Conservation (phyloP, 1,140 invertebrate genomes). For the Wiebesia pumilae region DNA sequence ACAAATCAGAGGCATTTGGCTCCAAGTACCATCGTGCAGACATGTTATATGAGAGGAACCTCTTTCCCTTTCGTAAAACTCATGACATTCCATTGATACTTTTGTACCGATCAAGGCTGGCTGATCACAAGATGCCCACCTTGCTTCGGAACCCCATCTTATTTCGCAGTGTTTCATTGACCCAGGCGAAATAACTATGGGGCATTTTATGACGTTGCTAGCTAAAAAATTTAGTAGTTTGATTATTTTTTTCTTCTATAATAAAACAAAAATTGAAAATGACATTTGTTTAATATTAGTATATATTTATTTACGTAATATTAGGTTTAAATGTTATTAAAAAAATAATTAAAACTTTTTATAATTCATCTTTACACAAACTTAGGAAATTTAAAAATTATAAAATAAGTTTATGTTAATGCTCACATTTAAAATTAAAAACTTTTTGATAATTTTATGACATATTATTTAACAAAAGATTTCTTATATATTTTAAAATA, state of each 20-base stretch:
- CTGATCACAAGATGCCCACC: conserved; percentile 62
- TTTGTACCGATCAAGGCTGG: conserved; percentile 62
- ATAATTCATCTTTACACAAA: too few relatives aligned
- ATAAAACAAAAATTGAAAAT: background rate
- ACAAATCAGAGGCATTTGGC: conserved; percentile 65
- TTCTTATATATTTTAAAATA: too few relatives aligned
- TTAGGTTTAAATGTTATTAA: too few relatives aligned
- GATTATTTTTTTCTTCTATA: background rate
- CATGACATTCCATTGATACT: conserved; percentile 63
- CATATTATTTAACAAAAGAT: too few relatives aligned
- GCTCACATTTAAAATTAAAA: too few relatives aligned
- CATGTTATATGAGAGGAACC: conserved; percentile 61
- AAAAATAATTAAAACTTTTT: too few relatives aligned
- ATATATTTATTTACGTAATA: too few relatives aligned
- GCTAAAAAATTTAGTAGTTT: conserved; percentile 19
- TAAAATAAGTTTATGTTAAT: too few relatives aligned
- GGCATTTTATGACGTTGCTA: conserved; percentile 58
- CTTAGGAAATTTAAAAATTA: too few relatives aligned
- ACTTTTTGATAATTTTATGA: too few relatives aligned
- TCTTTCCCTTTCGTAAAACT: conserved; percentile 62
- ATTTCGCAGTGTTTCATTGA: conserved; percentile 61
- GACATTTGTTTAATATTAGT: too few relatives aligned
- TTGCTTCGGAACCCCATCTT: conserved; percentile 59
- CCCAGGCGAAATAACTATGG: conserved; percentile 52
- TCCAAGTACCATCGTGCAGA: conserved; percentile 71